Evolutionary conservation across 2,888 invertebrate species (phyloP).

Genomic region (Hyles lineata): DNA sequence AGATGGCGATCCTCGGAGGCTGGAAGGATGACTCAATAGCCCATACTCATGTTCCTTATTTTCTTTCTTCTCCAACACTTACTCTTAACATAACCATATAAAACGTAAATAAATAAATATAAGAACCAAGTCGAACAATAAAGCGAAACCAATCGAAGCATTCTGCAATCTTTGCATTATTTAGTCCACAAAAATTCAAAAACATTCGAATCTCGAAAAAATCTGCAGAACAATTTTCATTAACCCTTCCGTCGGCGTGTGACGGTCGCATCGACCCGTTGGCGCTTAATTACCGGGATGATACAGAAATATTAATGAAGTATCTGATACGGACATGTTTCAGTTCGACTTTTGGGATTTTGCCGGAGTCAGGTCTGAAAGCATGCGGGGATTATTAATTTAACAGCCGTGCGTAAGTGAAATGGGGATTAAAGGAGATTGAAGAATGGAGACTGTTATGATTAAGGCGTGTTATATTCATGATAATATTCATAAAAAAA

Average conservation of each 20-base stretch:
- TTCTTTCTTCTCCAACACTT: too few species aligned
- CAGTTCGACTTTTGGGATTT: constrained; percentile 57
- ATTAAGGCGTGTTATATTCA: constrained; percentile 3
- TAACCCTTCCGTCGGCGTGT: constrained; percentile 52
- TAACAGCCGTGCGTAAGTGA: constrained; percentile 46
- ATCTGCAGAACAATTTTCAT: constrained; percentile 33
- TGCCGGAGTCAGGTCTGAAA: constrained; percentile 43
- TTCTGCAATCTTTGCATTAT: background rate
- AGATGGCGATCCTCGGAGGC: too few species aligned
- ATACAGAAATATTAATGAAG: constrained; percentile 77
- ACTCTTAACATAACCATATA: too few species aligned
- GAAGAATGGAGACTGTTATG: constrained; percentile 25
- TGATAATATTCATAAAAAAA: too few species aligned
- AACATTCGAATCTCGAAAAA: background rate
- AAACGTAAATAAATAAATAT: background rate
- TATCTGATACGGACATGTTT: constrained; percentile 71
- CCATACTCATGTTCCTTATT: too few species aligned
- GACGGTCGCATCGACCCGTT: constrained; percentile 47
- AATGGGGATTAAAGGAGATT: constrained; percentile 36
- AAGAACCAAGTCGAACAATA: background rate
- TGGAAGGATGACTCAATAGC: too few species aligned
- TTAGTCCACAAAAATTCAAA: background rate
- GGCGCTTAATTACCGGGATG: constrained; percentile 64
- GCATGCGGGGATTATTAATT: constrained; percentile 56
- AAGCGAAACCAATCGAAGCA: background rate